Percentiles rank a stretch among this genome's conserved stretches.
Evolutionary conservation across 1,140 invertebrate genomes (phyloP).

Genomic region (Eriosoma lanigerum): DNA sequence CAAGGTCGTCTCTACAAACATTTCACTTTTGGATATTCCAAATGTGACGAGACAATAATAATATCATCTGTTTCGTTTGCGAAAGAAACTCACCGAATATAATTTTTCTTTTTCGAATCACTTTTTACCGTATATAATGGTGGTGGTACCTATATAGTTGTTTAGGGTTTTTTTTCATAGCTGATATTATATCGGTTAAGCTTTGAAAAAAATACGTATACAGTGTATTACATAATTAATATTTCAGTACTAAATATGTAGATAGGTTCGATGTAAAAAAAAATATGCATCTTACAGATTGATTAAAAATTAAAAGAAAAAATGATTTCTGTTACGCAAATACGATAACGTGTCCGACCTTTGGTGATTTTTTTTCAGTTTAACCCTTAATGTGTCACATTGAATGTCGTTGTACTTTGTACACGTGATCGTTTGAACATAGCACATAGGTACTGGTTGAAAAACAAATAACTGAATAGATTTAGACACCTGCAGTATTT

Average conservation of each 20-base stretch:
- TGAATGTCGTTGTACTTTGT: neutral
- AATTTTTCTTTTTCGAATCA: neutral
- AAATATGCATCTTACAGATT: neutral
- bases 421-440: neutral
- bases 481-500: no score
- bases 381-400: conserved; percentile 36
- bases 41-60: conserved; percentile 31
- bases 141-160: no score
- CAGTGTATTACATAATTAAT: neutral
- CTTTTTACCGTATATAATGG: no score
- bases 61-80: conserved; percentile 22
- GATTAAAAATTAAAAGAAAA: conserved; percentile 4
- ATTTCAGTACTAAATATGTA: neutral
- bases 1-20: conserved; percentile 42
- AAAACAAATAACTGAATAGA: no score
- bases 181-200: neutral
- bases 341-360: conserved; percentile 29
- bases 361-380: conserved; percentile 1
- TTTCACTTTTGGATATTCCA: conserved; percentile 48
- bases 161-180: neutral
- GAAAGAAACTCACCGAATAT: neutral
- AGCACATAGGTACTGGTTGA: no score
- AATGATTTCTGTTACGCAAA: conserved; percentile 25
- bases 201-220: neutral
- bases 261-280: neutral